Base-by-base conservation (phyloP, 2,888 invertebrate species). In the Epistrophe grossulariae region DNA sequence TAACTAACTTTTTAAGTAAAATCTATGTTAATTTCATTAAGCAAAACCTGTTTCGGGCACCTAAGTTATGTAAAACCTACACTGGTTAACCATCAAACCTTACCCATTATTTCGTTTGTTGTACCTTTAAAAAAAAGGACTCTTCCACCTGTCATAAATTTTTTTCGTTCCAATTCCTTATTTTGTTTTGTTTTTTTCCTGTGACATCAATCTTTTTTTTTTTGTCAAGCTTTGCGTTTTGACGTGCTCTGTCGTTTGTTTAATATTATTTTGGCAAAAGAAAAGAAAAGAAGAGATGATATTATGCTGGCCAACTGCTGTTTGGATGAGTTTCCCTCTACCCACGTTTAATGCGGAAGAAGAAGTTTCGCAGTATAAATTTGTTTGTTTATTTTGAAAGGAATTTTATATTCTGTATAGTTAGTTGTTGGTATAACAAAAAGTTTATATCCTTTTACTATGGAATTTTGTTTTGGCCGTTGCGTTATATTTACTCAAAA, bases 191-290 rank as follows among this genome's bases (percentile, higher is more conserved):
- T n/a, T n/a, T n/a, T n/a, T n/a, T 79, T 76, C 52, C 79, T 76
- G 76, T 71, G 84, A 79, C 84, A 84, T 84, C 84, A 84, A 84
- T 84, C 79, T 76, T 62, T 62, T 74, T 62, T 62, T 74, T 35
- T 74, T 84, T 76, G 24, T 50, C 38, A 40, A 74, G 52, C 31
- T 79, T 38, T 83, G 73, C 79, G 35, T 79, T 79, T 83, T 83
- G 83, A 83, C 74, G 70, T 68, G 55, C 70, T 70, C 70, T 71
- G 73, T 79, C 74, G 79, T 68, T 72, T 68, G 72, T 59, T 59
- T 77, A 77, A 72, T 59, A 72, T 72, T 72, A 77, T 72, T 66
- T 78, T 60, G 57, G 24, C 45, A n/a, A 19, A 55, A 24, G 24
- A n/a, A n/a, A n/a, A 19, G 19, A 43, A 35, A 10, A n/a, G 55